A percentile compares a stretch with the other conserved stretches of the same genome.
phyloP scores from a whole-genome alignment of 2,888 invertebrate genomes.

The Zootermopsis nevadensis region DNA sequence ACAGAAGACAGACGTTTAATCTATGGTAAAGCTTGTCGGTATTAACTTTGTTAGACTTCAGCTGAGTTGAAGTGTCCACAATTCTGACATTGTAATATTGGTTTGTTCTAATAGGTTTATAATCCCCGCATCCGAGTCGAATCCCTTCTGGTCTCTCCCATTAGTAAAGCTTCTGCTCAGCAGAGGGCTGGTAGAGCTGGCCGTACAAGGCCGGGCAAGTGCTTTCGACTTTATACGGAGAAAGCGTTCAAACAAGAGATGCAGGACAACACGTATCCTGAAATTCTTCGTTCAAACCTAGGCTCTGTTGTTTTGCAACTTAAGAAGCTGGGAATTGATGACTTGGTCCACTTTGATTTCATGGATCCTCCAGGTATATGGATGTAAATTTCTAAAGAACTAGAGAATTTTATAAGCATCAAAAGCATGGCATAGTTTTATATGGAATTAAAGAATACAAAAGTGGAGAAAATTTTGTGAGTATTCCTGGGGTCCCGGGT shows the following conservation, averaged over 20 bases:
- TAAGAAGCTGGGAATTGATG: constrained; percentile 98
- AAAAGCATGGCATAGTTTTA: too few species aligned
- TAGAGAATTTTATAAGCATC: too few species aligned
- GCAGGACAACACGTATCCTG: constrained; percentile 99
- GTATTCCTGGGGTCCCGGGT: too few species aligned
- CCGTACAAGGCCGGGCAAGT: constrained; percentile 97
- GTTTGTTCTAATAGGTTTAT: constrained; percentile 70
- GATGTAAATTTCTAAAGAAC: too few species aligned
- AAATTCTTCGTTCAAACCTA: constrained; percentile 92
- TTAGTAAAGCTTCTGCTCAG: constrained; percentile 98
- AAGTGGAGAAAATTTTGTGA: too few species aligned
- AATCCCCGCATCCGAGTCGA: constrained; percentile 94
- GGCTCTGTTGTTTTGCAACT: constrained; percentile 98
- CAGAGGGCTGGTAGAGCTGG: constrained; percentile 98
- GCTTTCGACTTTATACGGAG: constrained; percentile 95
- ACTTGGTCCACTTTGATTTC: constrained; percentile 99
- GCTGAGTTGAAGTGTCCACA: too few species aligned
- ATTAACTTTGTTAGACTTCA: too few species aligned
- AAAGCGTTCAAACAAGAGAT: constrained; percentile 97
- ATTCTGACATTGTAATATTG: neutral
- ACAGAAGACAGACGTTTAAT: too few species aligned
- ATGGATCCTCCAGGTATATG: constrained; percentile 93
- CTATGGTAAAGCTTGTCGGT: too few species aligned
- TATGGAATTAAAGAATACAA: too few species aligned
- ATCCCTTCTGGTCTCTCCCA: constrained; percentile 96